Conservation (phyloP, 2,113 vertebrate genomes). For the Xenotilapia caudafasciata region DNA sequence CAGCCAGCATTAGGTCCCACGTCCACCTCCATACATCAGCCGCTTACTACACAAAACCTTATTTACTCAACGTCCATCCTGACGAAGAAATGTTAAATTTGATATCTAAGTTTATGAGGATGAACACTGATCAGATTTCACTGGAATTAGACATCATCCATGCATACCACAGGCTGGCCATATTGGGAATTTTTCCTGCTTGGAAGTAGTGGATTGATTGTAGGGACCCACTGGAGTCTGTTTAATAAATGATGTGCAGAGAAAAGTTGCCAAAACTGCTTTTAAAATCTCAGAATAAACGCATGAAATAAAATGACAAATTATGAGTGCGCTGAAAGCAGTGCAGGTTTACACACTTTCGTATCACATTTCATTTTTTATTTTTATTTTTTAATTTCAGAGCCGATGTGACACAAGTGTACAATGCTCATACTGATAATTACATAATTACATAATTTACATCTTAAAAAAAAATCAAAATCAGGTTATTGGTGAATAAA, state of each 20-base stretch:
- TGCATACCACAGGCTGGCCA: background rate
- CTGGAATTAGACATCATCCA: background rate
- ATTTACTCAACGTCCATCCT: constrained; percentile 40
- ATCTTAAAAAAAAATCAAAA: background rate
- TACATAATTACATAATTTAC: background rate
- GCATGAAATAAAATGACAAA: background rate
- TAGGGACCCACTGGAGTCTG: background rate
- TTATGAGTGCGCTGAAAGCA: background rate
- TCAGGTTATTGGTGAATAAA: background rate
- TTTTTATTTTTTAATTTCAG: background rate
- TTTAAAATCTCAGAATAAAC: background rate
- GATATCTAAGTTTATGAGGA: constrained; percentile 30
- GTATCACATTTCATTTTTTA: background rate
- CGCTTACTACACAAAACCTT: constrained; percentile 24
- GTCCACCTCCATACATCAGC: constrained; percentile 65
- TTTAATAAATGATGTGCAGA: background rate
- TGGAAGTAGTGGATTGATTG: background rate
- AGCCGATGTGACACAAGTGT: background rate
- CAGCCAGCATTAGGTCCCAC: constrained; percentile 57
- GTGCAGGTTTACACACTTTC: background rate
- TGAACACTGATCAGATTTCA: constrained; percentile 20
- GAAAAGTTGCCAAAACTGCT: background rate
- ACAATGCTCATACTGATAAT: background rate
- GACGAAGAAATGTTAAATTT: constrained; percentile 30
- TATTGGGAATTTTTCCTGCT: background rate